Base-by-base conservation (phyloP, 2,113 vertebrate genomes). In the Halcyon senegalensis region DNA sequence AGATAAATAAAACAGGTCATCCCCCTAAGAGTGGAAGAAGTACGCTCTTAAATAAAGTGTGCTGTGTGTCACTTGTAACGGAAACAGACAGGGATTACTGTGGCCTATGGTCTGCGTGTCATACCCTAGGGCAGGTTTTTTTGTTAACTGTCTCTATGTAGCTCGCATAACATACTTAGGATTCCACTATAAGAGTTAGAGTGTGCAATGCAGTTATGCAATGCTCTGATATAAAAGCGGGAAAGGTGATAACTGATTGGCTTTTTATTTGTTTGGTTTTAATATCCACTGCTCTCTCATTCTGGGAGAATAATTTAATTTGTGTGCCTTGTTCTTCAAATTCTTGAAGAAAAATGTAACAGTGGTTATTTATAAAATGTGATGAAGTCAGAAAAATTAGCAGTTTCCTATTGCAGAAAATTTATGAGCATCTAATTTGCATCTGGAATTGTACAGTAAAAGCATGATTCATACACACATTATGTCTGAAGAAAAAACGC, bases 81-180 rank as follows among this genome's bases (percentile, higher is more conserved):
- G 39, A 63, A 77, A 17, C 5, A 37, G 3, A 28, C 72, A 18
- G 51, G 39, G 51, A 44, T 72, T 1, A 0, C 11, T 75, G 48
- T 18, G 35, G 27, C 23, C 50, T 3, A 11, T 15, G 41, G 39
- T 33, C n/a, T 66, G 48, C 50, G 5, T 33, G 4, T 30, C 67
- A 63, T 63, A 58, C 11, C 27, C 43, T 12, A 78, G 30, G 25
- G 55, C 8, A 14, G 13, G 30, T 33, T 31, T 21, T 89, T 87
- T 50, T 13, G 24, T 58, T 51, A 20, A 46, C 46, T 91, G 41
- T 17, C 12, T 87, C 48, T 73, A 16, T 58, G 50, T 37, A 50
- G 43, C 55, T 90, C 4, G 1, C n/a, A 53, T 20, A 58, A 41
- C 0, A 11, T 23, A 7, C 2, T 1, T 58, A n/a, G 11, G 7